A percentile compares a stretch with the other conserved stretches of the same genome.
phyloP scores from a whole-genome alignment of 2,113 vertebrate species.

The Petroica traversi region DNA sequence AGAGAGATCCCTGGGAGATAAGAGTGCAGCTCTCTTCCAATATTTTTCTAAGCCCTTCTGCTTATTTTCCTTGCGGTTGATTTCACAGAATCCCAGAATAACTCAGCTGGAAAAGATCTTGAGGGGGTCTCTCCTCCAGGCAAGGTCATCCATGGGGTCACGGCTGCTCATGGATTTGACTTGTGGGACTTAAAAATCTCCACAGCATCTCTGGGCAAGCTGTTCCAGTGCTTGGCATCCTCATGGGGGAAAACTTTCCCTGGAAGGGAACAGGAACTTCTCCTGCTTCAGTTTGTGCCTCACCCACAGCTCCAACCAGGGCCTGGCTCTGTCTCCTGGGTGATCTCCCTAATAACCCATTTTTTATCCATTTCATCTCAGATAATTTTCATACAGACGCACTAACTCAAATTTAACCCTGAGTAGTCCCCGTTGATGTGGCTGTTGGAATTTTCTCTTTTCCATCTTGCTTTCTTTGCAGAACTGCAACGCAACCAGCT shows the following conservation, averaged over 20 bases:
- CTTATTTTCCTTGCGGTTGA: conserved; percentile 39
- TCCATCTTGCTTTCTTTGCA: neutral
- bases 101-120: neutral
- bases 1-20: conserved; percentile 32
- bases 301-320: too few species aligned
- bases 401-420: neutral
- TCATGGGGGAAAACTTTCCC: neutral
- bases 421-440: fast-evolving
- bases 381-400: neutral
- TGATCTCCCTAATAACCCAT: too few species aligned
- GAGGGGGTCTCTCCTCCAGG: neutral
- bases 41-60: conserved; percentile 28
- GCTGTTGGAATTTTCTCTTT: neutral
- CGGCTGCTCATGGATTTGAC: neutral
- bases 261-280: too few species aligned
- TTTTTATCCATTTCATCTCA: too few species aligned
- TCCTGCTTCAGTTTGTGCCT: too few species aligned
- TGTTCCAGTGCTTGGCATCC: neutral
- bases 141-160: neutral
- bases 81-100: neutral
- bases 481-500: neutral
- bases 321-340: too few species aligned
- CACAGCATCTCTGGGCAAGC: neutral
- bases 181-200: neutral
- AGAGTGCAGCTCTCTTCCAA: neutral